phyloP scores from a whole-genome alignment of 2,797 vertebrate species.

The Acestrorhynchus altus region DNA sequence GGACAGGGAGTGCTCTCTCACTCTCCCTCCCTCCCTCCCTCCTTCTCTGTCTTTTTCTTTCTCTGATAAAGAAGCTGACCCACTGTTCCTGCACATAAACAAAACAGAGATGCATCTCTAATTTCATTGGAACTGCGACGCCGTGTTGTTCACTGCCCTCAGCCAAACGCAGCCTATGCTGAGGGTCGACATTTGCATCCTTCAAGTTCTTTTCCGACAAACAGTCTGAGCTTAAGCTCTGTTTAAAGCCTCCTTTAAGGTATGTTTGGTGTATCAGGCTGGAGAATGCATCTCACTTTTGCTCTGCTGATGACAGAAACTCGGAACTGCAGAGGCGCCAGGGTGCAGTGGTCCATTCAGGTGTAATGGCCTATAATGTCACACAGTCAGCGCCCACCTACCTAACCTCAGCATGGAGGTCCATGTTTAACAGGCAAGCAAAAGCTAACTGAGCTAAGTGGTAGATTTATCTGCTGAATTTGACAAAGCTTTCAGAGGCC shows the following conservation, averaged over 20 bases:
- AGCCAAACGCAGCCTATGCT: background rate
- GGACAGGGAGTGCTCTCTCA: background rate
- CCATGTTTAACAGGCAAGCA: conserved; percentile 20
- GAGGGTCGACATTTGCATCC: background rate
- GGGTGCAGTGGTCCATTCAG: conserved; percentile 4
- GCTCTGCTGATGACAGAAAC: background rate
- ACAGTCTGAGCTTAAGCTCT: background rate
- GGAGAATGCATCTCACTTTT: background rate
- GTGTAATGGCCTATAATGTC: conserved; percentile 1
- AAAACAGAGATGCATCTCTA: conserved; percentile 15
- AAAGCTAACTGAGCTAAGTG: conserved; percentile 18
- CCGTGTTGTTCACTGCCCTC: background rate
- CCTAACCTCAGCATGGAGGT: conserved; percentile 32
- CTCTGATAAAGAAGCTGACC: conserved; percentile 2
- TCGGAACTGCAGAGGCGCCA: background rate
- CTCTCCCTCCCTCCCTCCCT: background rate
- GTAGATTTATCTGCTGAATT: background rate
- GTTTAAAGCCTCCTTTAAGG: background rate
- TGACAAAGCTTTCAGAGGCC: background rate
- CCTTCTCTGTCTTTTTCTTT: background rate
- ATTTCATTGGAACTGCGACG: conserved; percentile 30
- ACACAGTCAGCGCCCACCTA: conserved; percentile 16
- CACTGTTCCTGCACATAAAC: conserved; percentile 14
- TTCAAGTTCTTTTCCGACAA: background rate
- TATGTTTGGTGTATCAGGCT: background rate